These are phyloP conservation scores for Rhea americana DNA, from an alignment of 2,113 vertebrate genomes.

Conservation along the genomic window DNA sequence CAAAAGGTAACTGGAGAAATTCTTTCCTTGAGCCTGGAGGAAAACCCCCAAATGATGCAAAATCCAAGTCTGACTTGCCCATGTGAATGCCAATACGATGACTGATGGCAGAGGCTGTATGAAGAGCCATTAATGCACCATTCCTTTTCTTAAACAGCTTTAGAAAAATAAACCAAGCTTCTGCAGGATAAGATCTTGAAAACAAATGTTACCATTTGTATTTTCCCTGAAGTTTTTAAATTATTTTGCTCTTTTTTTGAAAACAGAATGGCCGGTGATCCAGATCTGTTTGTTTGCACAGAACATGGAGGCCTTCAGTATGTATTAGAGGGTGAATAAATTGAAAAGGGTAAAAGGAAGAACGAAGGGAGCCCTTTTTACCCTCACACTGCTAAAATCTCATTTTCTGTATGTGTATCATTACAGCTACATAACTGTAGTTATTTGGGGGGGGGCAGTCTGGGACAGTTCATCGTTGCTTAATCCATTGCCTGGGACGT, in stretches of 20 bases:
- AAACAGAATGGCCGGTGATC: not conserved
- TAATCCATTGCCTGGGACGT: not conserved
- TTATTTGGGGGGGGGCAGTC: no score
- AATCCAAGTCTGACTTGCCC: not conserved
- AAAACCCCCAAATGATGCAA: not conserved
- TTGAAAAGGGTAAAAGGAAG: not conserved
- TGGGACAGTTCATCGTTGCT: not conserved
- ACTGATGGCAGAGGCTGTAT: not conserved
- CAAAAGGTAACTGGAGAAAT: not conserved
- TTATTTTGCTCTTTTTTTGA: not conserved
- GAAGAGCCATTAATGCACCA: not conserved
- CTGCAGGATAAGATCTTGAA: not conserved
- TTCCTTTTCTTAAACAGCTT: not conserved
- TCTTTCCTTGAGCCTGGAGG: not conserved
- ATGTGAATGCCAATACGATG: not conserved
- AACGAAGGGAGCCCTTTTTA: no score
- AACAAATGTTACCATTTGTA: not conserved
- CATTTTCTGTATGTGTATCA: not conserved
- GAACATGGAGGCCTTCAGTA: no score
- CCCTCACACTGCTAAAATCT: not conserved
- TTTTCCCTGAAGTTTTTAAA: not conserved
- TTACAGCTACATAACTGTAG: not conserved
- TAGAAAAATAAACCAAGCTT: not conserved
- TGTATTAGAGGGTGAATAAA: not conserved
- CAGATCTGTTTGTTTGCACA: not conserved